phyloP scores from a whole-genome alignment of 92 coral and sea anemone genomes.

The Zoanthus sociatus region DNA sequence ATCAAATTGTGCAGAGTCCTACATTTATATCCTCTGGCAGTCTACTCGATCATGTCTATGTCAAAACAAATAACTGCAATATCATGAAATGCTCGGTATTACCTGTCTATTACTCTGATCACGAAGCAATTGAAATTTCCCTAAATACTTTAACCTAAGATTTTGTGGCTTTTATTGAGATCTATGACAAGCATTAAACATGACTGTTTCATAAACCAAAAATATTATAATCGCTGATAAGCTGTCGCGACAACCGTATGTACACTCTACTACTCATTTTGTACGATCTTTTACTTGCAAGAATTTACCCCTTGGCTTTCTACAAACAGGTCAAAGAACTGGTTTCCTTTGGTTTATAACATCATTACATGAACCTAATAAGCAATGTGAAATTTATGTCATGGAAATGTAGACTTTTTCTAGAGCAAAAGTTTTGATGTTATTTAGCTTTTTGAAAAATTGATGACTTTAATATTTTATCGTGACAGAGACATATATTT shows the following conservation, averaged over 20 bases:
- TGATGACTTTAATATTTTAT: too few relatives aligned
- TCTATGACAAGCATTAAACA: too few relatives aligned
- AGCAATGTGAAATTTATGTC: too few relatives aligned
- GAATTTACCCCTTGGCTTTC: not conserved
- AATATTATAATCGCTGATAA: too few relatives aligned
- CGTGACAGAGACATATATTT: not conserved
- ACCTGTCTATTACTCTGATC: conserved; percentile 1
- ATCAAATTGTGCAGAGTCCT: conserved; percentile 36
- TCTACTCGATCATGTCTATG: conserved; percentile 18
- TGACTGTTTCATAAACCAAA: too few relatives aligned
- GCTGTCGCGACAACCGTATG: too few relatives aligned
- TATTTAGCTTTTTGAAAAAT: too few relatives aligned
- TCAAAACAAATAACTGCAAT: conserved; percentile 7
- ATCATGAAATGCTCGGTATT: conserved; percentile 5
- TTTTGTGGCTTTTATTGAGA: not conserved
- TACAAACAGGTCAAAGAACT: too few relatives aligned
- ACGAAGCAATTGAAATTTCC: not conserved
- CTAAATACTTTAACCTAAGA: conserved; percentile 1
- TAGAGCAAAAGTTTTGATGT: too few relatives aligned
- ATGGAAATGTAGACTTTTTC: too few relatives aligned
- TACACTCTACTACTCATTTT: not conserved
- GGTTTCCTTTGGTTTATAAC: too few relatives aligned
- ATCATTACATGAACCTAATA: too few relatives aligned
- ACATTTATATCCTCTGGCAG: conserved; percentile 49
- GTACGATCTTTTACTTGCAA: not conserved